Evolutionary conservation across 2,888 invertebrate genomes (phyloP).

Genomic region (Melipona bicolor): DNA sequence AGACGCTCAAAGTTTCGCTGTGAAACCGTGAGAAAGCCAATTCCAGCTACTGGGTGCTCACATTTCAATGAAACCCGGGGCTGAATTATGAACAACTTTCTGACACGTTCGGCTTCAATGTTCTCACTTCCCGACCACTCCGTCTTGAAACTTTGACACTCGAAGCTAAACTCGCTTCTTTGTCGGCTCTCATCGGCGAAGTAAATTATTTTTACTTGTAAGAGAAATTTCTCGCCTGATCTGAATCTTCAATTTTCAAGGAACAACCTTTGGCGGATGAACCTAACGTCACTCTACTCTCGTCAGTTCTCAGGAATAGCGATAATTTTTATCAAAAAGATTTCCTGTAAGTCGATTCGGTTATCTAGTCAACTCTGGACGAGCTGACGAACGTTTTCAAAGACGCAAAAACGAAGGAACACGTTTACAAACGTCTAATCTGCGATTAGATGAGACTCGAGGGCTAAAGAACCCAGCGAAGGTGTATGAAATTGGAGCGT

Average conservation of each 20-base stretch:
- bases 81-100: slow-evolving; percentile 2
- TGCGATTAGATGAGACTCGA: not conserved
- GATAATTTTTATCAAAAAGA: too few relatives aligned
- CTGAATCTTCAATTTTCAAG: not conserved
- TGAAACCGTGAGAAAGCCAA: not conserved
- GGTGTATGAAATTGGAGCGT: slow-evolving; percentile 25
- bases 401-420: not conserved
- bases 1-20: not conserved
- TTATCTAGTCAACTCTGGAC: not conserved
- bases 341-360: too few relatives aligned
- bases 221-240: not conserved
- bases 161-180: not conserved
- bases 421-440: not conserved
- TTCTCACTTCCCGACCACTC: not conserved
- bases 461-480: not conserved
- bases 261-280: not conserved
- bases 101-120: too few relatives aligned
- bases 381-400: too few relatives aligned
- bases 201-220: not conserved
- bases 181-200: not conserved
- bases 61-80: not conserved
- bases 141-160: not conserved
- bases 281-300: not conserved
- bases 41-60: not conserved
- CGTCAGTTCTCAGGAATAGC: too few relatives aligned